Conservation (phyloP, 2,113 vertebrate species). For the Apodemus speciosus region DNA sequence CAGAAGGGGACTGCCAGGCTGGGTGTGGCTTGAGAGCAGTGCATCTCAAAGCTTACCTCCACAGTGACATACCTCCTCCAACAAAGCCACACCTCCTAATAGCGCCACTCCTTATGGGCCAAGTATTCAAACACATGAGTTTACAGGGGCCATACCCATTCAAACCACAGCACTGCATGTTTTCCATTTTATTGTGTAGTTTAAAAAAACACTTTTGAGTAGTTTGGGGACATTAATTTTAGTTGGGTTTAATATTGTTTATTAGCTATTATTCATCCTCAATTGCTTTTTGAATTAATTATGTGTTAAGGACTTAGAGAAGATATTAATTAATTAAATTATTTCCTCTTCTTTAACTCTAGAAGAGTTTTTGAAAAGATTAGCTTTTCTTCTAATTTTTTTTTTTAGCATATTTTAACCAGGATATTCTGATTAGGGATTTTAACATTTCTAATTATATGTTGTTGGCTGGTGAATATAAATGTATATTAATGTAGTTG, state of each 20-base stretch:
- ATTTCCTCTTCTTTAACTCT: not conserved
- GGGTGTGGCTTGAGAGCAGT: too few species aligned
- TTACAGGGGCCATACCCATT: too few species aligned
- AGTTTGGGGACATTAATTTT: not conserved
- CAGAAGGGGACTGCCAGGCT: too few species aligned
- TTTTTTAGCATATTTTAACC: not conserved
- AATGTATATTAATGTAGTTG: not conserved
- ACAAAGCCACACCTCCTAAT: too few species aligned
- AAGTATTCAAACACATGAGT: too few species aligned
- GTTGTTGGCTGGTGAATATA: not conserved
- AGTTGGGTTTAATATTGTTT: constrained; percentile 14
- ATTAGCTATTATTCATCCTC: not conserved
- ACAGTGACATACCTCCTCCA: too few species aligned
- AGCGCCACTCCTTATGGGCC: too few species aligned
- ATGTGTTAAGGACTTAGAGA: constrained; percentile 21
- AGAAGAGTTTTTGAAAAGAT: constrained; percentile 37
- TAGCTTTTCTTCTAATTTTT: not conserved
- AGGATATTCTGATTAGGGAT: not conserved
- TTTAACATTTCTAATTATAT: not conserved
- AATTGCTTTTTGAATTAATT: not conserved
- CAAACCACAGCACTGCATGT: not conserved
- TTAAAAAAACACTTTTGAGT: not conserved
- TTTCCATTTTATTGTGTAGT: constrained; percentile 19
- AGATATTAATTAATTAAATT: not conserved
- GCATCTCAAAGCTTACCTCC: too few species aligned